Base-by-base conservation (phyloP, 2,888 invertebrate species). In the Linnaemya tessellans region DNA sequence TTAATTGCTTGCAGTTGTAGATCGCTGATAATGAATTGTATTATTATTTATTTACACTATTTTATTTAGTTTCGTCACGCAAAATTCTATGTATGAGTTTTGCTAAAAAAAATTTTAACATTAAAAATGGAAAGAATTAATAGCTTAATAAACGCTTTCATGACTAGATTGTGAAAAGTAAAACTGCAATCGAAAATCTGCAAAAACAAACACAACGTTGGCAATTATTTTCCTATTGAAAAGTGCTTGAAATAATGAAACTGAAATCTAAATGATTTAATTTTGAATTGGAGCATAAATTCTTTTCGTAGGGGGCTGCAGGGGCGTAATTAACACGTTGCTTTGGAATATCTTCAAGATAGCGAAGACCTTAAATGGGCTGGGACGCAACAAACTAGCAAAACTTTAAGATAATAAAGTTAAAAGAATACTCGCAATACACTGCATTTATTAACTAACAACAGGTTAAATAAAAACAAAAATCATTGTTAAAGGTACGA, bases 1-100 rank as follows among this genome's bases (percentile, higher is more conserved):
- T 65, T 65, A 65, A 65, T 30, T 65, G 30, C 65, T 30, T 65
- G 5, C 46, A 49, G 49, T 65, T 65, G 65, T 49, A 65, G 65
- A 49, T 65, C 46, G n/a, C 10, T 22, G 65, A 65, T 49, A 65
- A 65, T 11, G 25, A 10, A 65, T 30, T 65, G 13, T 43, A 43
- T 64, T 62, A 35, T 11, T 38, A 13, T 51, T 49, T 22, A 67
- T 30, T 49, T 49, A 49, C 49, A 49, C 9, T 10, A 15, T 30
- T 67, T 54, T 51, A 68, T 68, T 20, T 20, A 35, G 13, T 20
- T 54, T 51, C 15, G 51, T 51, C 68, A 68, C 68, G 68, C 68
- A 54, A 68, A 68, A 35, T 20, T 35, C 15, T 68, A 20, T 35
- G 13, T 38, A n/a, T 68, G 30, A 64, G 41, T 62, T 30, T 25